These are phyloP conservation scores for Bombus balteatus DNA, from an alignment of 1,140 invertebrate genomes.

Conservation along the genomic window DNA sequence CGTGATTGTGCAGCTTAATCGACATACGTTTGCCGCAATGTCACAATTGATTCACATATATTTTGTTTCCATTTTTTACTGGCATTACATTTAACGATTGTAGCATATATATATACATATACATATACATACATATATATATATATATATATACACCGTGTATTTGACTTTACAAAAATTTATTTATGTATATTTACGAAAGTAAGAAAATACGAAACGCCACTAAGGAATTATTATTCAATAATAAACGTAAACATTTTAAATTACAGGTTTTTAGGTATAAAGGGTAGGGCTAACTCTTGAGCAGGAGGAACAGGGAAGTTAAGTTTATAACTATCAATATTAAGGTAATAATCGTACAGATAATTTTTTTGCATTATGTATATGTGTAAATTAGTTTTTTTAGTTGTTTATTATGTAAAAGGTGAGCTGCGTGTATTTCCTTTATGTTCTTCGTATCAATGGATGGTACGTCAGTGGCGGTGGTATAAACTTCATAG, in stretches of 20 bases:
- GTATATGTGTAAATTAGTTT: conserved; percentile 80
- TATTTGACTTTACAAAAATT: conserved; percentile 80
- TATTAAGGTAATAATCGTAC: conserved; percentile 81
- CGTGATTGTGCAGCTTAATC: conserved; percentile 48
- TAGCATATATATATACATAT: conserved; percentile 44
- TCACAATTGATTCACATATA: conserved; percentile 75
- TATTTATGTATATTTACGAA: conserved; percentile 80
- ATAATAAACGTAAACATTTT: conserved; percentile 78
- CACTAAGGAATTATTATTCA: conserved; percentile 78
- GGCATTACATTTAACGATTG: conserved; percentile 74
- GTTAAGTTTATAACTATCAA: conserved; percentile 81
- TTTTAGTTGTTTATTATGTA: conserved; percentile 80
- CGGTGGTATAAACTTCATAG: conserved; percentile 75
- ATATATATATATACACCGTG: conserved; percentile 50
- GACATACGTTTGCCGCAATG: conserved; percentile 38
- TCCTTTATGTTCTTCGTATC: conserved; percentile 73
- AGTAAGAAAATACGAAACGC: conserved; percentile 83
- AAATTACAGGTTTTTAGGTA: conserved; percentile 70
- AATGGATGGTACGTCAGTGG: conserved; percentile 77
- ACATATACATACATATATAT: conserved; percentile 1
- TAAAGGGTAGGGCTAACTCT: conserved; percentile 58
- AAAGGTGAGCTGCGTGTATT: conserved; percentile 80
- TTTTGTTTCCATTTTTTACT: conserved; percentile 66
- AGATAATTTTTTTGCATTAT: conserved; percentile 81
- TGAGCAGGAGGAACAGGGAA: conserved; percentile 64